A percentile compares a stretch with the other conserved stretches of the same genome.
Conservation (phyloP, 2,113 vertebrate species). For the Thalassarche chlororhynchos region DNA sequence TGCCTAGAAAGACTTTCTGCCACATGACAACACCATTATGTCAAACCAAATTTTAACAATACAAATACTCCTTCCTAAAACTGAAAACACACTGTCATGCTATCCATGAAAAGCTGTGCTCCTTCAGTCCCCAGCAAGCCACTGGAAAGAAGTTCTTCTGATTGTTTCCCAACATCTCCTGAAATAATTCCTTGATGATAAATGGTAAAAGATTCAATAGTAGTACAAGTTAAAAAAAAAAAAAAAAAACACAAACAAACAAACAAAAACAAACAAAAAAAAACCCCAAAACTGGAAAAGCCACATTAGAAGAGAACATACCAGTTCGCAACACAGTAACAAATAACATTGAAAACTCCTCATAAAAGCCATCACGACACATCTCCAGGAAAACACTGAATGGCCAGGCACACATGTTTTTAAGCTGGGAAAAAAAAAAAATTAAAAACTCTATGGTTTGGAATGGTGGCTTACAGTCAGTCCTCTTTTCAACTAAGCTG, state of each 20-base stretch:
- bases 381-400: neutral
- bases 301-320: neutral
- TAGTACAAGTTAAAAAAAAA: neutral
- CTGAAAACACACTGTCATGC: neutral
- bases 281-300: neutral
- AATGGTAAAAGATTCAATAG: neutral
- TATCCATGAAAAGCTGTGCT: neutral
- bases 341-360: neutral
- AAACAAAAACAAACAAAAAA: too few species aligned
- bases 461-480: neutral
- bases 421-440: neutral
- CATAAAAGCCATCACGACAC: neutral
- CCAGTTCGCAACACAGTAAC: neutral
- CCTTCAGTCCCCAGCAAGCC: neutral
- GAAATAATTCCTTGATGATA: neutral
- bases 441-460: neutral
- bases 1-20: neutral
- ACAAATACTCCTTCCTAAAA: neutral
- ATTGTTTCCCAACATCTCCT: neutral
- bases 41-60: neutral
- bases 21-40: neutral
- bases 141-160: neutral
- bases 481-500: neutral
- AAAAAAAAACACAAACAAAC: too few species aligned
- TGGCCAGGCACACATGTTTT: accelerated